These are phyloP conservation scores for Empis stercorea DNA, from an alignment of 2,888 invertebrate species.

Conservation along the genomic window DNA sequence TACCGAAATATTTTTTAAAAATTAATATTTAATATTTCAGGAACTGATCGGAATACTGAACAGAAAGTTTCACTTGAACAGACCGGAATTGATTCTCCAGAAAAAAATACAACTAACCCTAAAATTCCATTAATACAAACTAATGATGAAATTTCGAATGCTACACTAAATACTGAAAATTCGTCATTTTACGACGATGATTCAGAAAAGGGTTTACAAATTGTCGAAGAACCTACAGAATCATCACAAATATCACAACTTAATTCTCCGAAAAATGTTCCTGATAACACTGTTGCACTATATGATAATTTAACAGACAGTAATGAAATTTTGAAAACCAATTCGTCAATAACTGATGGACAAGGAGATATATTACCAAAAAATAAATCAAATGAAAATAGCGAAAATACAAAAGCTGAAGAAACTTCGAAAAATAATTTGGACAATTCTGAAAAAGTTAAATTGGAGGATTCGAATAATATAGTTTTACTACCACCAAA, in stretches of 20 bases:
- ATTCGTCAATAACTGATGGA: too few relatives aligned
- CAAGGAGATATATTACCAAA: too few relatives aligned
- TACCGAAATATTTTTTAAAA: not conserved
- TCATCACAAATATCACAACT: not conserved
- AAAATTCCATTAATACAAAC: not conserved
- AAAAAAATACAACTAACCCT: not conserved
- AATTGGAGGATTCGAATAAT: not conserved
- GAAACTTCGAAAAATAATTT: too few relatives aligned
- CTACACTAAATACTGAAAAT: not conserved
- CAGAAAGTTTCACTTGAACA: not conserved
- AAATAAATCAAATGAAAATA: not conserved
- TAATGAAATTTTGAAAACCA: not conserved
- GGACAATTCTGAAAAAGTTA: too few relatives aligned
- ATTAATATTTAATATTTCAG: slow-evolving; percentile 11
- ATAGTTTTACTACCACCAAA: not conserved
- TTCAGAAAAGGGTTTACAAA: not conserved
- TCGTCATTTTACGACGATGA: not conserved
- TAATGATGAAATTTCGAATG: not conserved
- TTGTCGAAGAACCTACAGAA: not conserved
- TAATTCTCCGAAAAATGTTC: too few relatives aligned
- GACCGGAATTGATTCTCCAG: not conserved
- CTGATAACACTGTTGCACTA: not conserved
- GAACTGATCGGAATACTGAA: slow-evolving; percentile 22
- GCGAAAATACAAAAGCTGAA: not conserved
- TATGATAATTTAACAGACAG: not conserved